Base-by-base conservation (phyloP, 2,888 invertebrate genomes). In the Zygothrica quintamaculata region DNA sequence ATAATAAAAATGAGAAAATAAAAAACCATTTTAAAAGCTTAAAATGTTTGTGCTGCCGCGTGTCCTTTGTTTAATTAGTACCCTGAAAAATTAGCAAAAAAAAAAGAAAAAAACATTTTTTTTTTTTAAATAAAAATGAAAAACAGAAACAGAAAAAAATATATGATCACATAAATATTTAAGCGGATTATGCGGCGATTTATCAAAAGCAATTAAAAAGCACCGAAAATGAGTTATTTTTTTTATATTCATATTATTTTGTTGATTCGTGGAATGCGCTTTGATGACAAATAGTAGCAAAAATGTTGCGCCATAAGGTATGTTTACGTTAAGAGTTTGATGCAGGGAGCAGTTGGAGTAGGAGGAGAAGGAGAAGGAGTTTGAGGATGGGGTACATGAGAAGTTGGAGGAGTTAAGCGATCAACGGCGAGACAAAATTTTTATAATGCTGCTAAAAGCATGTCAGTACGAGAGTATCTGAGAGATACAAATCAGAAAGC, bases 171-270 rank as follows among this genome's bases (percentile, higher is more conserved):
- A 71, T 68, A 72, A 75, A 75, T 82, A 72, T 74, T 64, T 85
- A 82, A 82, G 82, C 82, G 86, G 82, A 80, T 82, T 82, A 82
- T 68, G 82, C 79, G 84, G 79, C 85, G 84, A 82, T 82, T 82
- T 82, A 82, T 82, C 82, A 85, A 85, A 82, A 69, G 84, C 86
- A 82, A 82, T 82, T 82, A 82, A 82, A 82, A 75, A 76, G 76
- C 73, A 60, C 57, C 48, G 57, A 71, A 62, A 68, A 76, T 75
- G 69, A 65, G 58, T 65, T 64, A 55, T 67, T 53, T 64, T 22
- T 22, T 5, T 22, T 22, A 3, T 22, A 3, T 22, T 22, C 51
- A 62, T 59, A 53, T 65, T 60, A 65, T 55, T 65, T 65, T 43
- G 62, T 40, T 47, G 61, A 62, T 77, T 80, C 80, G 79, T 46